phyloP scores from a whole-genome alignment of 2,797 vertebrate genomes.

The Tinamus major region DNA sequence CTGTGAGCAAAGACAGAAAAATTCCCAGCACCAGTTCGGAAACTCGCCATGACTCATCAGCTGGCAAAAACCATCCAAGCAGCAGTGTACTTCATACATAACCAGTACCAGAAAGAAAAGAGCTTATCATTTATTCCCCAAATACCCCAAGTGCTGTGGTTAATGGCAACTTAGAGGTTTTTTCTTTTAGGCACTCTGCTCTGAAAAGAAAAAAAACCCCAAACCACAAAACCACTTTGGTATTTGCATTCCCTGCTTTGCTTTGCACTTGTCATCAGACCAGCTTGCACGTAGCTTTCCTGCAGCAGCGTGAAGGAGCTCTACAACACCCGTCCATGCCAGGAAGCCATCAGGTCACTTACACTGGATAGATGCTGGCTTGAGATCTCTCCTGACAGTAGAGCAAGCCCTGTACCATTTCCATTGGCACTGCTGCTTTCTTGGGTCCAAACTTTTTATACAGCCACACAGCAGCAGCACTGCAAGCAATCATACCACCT shows the following conservation, averaged over 20 bases:
- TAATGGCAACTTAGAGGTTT: accelerated
- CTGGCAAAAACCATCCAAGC: background rate
- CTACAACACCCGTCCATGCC: background rate
- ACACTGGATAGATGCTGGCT: background rate
- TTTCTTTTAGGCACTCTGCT: background rate
- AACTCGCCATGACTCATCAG: background rate
- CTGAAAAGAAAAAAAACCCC: background rate
- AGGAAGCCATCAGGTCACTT: slow-evolving; percentile 26
- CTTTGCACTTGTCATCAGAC: background rate
- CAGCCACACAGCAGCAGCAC: background rate
- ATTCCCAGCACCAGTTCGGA: background rate
- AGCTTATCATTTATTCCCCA: background rate
- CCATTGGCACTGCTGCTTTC: background rate
- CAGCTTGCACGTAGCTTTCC: background rate
- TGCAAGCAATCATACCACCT: background rate
- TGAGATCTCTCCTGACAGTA: background rate
- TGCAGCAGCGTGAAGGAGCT: background rate
- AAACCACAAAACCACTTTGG: background rate
- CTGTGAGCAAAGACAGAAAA: background rate
- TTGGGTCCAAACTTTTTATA: slow-evolving; percentile 33
- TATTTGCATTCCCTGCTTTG: background rate
- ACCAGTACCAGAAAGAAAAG: background rate
- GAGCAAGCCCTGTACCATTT: slow-evolving; percentile 52
- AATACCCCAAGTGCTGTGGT: background rate
- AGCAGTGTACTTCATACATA: background rate